These are phyloP conservation scores for Agrochola lychnidis DNA, from an alignment of 2,888 invertebrate genomes.

Conservation along the genomic window DNA sequence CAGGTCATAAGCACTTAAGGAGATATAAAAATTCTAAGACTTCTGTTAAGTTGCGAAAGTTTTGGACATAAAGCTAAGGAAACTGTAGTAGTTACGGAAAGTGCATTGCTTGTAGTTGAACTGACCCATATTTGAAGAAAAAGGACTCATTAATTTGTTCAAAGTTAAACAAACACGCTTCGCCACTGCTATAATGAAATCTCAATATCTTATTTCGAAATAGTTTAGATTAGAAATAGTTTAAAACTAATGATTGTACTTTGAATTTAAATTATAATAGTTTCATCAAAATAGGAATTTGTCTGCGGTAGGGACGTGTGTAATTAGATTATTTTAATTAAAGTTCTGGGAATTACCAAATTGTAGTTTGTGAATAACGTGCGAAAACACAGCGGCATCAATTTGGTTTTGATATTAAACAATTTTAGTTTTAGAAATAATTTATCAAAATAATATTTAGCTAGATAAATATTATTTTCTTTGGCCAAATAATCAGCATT, in stretches of 20 bases:
- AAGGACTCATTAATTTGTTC: slow-evolving; percentile 15
- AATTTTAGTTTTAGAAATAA: background rate
- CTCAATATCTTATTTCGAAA: background rate
- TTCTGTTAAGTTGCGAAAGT: slow-evolving; percentile 44
- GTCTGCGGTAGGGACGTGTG: background rate
- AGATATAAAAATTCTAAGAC: slow-evolving; percentile 51
- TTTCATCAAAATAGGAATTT: slow-evolving; percentile 9
- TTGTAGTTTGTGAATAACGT: background rate
- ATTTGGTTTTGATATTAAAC: slow-evolving; percentile 8
- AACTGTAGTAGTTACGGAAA: slow-evolving; percentile 34
- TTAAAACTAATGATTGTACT: background rate
- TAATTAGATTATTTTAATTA: slow-evolving; percentile 35
- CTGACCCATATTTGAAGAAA: slow-evolving; percentile 38
- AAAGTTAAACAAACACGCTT: background rate
- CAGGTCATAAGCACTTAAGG: slow-evolving; percentile 55
- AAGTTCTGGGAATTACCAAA: slow-evolving; percentile 3
- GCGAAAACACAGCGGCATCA: background rate
- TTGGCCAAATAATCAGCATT: too few relatives aligned
- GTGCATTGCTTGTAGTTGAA: slow-evolving; percentile 34
- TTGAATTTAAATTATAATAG: background rate
- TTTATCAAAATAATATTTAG: background rate
- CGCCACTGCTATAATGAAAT: background rate
- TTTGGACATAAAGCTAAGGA: slow-evolving; percentile 42
- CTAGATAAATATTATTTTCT: background rate
- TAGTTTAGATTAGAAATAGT: background rate